Evolutionary conservation across 2,888 invertebrate species (phyloP).

Genomic region (Phyto melanocephala): DNA sequence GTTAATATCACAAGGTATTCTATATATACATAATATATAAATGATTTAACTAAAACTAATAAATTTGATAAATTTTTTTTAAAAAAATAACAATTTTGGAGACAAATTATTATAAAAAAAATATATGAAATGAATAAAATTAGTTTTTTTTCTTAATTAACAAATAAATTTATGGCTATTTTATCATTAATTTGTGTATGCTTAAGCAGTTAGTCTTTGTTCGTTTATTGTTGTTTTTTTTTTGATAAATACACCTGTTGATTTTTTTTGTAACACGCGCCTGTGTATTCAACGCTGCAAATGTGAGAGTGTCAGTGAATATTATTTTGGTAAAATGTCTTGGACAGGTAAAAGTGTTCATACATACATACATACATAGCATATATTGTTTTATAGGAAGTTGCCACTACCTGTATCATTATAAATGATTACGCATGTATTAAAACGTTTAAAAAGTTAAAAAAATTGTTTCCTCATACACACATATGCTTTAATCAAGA

Average conservation of each 20-base stretch:
- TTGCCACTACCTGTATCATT: constrained; percentile 53
- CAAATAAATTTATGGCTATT: background rate
- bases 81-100: background rate
- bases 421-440: constrained; percentile 57
- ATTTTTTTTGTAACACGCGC: constrained; percentile 55
- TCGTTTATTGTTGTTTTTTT: background rate
- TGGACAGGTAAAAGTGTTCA: background rate
- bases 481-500: constrained; percentile 40
- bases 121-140: background rate
- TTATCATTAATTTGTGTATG: constrained; percentile 35
- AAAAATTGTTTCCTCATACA: background rate
- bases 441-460: constrained; percentile 38
- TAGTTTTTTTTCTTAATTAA: background rate
- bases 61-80: background rate
- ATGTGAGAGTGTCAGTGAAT: background rate
- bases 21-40: no score
- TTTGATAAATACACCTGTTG: constrained; percentile 54
- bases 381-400: constrained; percentile 20
- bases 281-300: background rate
- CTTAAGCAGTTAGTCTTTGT: constrained; percentile 17
- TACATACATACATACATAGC: no score
- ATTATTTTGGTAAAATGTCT: constrained; percentile 20
- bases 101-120: background rate
- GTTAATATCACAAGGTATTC: background rate
- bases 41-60: background rate